These are phyloP conservation scores for Apolygus lucorum DNA, from an alignment of 1,140 invertebrate genomes.

Conservation along the genomic window DNA sequence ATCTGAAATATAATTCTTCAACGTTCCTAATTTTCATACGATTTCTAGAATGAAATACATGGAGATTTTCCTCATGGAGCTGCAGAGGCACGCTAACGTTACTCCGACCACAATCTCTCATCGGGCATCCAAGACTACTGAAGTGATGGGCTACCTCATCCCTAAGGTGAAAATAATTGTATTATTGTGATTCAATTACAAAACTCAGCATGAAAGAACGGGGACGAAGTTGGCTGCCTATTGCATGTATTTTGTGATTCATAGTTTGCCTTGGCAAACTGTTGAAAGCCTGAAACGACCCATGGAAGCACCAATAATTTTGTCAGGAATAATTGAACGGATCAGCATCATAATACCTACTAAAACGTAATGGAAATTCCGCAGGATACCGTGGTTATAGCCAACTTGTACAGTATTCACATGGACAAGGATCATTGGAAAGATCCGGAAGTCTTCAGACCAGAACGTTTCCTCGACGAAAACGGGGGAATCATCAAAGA, in stretches of 20 bases:
- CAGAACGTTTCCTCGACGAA: conserved; percentile 59
- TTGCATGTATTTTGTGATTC: not conserved
- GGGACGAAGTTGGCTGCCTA: too few relatives aligned
- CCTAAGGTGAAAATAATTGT: conserved; percentile 45
- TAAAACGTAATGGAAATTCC: too few relatives aligned
- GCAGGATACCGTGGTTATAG: conserved; percentile 56
- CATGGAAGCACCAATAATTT: too few relatives aligned
- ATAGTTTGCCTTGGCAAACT: too few relatives aligned
- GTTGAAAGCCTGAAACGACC: too few relatives aligned
- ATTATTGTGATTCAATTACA: too few relatives aligned
- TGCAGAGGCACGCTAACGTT: conserved; percentile 48
- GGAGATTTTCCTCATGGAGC: conserved; percentile 52
- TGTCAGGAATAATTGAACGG: too few relatives aligned
- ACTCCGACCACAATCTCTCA: conserved; percentile 54
- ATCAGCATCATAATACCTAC: too few relatives aligned
- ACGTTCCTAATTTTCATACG: not conserved
- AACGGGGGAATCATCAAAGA: conserved; percentile 48
- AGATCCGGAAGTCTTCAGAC: conserved; percentile 56
- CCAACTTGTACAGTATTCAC: conserved; percentile 57
- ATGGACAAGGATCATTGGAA: conserved; percentile 58
- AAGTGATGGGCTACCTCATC: conserved; percentile 50
- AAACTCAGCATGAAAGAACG: too few relatives aligned
- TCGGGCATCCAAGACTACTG: conserved; percentile 45
- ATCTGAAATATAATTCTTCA: too few relatives aligned
- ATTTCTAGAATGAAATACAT: conserved; percentile 49